Evolutionary conservation across 2,113 vertebrate genomes (phyloP).

Genomic region (Gila orcuttii): DNA sequence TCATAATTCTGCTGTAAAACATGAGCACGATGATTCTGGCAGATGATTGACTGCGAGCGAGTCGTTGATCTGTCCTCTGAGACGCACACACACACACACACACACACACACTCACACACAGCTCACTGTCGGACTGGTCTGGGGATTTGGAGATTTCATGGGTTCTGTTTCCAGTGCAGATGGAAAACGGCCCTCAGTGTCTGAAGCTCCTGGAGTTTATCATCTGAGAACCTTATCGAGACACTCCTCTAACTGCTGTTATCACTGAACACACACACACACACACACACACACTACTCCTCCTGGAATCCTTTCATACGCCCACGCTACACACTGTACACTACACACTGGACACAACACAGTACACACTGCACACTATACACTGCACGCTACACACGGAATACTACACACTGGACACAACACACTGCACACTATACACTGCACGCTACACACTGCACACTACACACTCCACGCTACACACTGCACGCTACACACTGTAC

Average conservation of each 20-base stretch:
- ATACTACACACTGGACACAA: fast-evolving
- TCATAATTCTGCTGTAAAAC: background rate
- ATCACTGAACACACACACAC: slow-evolving; percentile 29
- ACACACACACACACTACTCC: background rate
- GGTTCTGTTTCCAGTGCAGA: background rate
- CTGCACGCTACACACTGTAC: fast-evolving
- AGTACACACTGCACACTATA: fast-evolving
- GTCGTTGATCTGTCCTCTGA: background rate
- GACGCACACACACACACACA: too few species aligned
- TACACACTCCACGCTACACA: fast-evolving
- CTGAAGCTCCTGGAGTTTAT: slow-evolving; percentile 1
- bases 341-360: fast-evolving
- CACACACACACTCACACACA: too few species aligned
- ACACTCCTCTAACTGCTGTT: background rate
- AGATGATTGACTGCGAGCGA: background rate
- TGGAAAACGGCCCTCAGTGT: background rate
- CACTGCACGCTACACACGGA: fast-evolving
- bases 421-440: background rate
- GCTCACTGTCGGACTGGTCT: background rate
- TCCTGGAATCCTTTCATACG: background rate
- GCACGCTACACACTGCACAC: fast-evolving
- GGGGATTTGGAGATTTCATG: background rate
- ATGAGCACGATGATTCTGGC: background rate
- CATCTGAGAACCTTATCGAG: background rate
- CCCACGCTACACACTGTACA: background rate